These are phyloP conservation scores for Gonioctena quinquepunctata DNA, from an alignment of 1,140 invertebrate species.

Conservation along the genomic window DNA sequence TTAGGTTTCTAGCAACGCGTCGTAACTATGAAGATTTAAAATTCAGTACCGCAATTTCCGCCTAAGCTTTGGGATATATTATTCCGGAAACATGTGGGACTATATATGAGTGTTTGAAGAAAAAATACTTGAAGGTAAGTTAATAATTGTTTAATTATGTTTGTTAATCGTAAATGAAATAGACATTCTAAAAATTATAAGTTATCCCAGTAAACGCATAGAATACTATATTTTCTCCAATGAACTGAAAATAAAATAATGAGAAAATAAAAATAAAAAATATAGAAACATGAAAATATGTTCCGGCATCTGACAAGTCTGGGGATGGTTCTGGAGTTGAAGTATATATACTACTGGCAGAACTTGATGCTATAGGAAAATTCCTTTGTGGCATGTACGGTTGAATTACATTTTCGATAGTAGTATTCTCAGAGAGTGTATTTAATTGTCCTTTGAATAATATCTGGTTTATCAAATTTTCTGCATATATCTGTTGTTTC, in stretches of 20 bases:
- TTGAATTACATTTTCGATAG: not conserved
- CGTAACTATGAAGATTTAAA: constrained; percentile 25
- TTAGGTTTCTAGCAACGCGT: constrained; percentile 20
- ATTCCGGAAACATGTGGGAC: constrained; percentile 21
- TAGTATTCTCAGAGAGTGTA: not conserved
- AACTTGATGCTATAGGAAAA: constrained; percentile 4
- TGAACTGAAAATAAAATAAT: not conserved
- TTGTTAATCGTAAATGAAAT: not conserved
- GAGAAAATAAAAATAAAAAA: not conserved
- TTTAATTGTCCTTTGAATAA: not conserved
- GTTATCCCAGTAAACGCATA: not conserved
- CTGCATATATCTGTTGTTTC: not conserved
- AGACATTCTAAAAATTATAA: not conserved
- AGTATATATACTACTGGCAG: not conserved
- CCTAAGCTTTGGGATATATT: constrained; percentile 12
- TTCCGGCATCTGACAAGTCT: not conserved
- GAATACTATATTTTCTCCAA: not conserved
- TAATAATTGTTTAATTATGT: not conserved
- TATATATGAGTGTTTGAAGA: not conserved
- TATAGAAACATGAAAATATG: not conserved
- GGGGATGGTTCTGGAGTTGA: not conserved
- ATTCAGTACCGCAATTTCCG: constrained; percentile 21
- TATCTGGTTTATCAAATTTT: not conserved
- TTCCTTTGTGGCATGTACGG: not conserved
- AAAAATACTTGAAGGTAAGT: not conserved